Conservation (phyloP, 2,797 vertebrate genomes). For the Mionectes olivaceus region DNA sequence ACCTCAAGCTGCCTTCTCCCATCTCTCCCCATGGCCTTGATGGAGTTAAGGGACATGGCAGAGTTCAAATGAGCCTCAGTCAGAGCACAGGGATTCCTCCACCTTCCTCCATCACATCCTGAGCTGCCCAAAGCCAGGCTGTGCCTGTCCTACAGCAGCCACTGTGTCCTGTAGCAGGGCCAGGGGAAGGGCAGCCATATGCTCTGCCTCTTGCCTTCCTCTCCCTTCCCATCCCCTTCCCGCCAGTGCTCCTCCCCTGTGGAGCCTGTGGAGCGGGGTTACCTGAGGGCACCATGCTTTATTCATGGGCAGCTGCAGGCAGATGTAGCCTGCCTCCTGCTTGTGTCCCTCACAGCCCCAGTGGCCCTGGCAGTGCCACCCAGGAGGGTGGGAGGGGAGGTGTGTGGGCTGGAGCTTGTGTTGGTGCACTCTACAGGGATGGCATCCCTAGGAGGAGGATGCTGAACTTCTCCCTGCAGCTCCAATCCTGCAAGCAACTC, state of each 20-base stretch:
- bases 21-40: background rate
- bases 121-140: background rate
- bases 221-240: background rate
- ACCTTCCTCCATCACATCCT: background rate
- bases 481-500: background rate
- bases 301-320: background rate
- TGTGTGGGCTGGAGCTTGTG: background rate
- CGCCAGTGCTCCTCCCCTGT: background rate
- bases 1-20: background rate
- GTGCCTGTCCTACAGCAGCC: background rate
- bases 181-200: rapidly evolving
- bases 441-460: background rate
- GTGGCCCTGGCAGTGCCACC: background rate
- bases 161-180: background rate
- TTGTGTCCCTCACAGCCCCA: rapidly evolving
- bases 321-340: background rate
- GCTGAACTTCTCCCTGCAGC: background rate
- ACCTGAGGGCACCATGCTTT: constrained; percentile 9
- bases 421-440: background rate
- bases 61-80: background rate
- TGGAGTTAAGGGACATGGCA: rapidly evolving
- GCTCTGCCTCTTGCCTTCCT: background rate
- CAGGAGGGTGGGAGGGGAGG: background rate
- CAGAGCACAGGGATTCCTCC: background rate
- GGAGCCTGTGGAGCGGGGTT: background rate